Percentiles rank a stretch among this genome's conserved stretches.
phyloP scores from a whole-genome alignment of 2,888 invertebrate genomes.

The Andrena praecox region DNA sequence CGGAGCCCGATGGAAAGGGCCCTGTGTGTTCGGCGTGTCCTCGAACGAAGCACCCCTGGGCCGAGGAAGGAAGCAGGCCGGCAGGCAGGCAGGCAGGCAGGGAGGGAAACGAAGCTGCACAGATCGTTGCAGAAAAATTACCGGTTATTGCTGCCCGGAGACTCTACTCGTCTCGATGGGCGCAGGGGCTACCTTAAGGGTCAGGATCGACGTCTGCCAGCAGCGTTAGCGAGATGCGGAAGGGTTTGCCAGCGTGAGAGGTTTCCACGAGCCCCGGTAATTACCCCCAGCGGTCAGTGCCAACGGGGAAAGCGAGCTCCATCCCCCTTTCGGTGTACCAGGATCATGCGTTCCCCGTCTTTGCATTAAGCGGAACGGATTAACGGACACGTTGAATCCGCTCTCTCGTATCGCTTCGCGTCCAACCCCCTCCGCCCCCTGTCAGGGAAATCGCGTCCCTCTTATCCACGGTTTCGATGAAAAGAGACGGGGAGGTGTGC shows the following conservation, averaged over 20 bases:
- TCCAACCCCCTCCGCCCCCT: conserved; percentile 22
- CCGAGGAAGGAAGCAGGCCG: conserved; percentile 7
- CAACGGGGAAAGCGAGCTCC: conserved; percentile 68
- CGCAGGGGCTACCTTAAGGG: conserved; percentile 62
- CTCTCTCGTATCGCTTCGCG: conserved; percentile 13
- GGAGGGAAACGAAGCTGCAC: conserved; percentile 27
- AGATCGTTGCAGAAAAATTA: conserved; percentile 79
- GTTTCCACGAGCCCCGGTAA: conserved; percentile 80
- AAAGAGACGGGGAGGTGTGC: neutral
- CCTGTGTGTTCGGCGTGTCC: conserved; percentile 43
- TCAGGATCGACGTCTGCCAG: conserved; percentile 49
- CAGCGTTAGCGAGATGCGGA: conserved; percentile 56
- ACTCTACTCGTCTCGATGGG: conserved; percentile 30
- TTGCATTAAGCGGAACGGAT: conserved; percentile 63
- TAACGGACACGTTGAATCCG: conserved; percentile 62
- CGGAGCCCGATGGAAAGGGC: conserved; percentile 53
- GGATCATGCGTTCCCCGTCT: conserved; percentile 52
- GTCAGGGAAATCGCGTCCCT: neutral
- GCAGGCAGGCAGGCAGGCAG: conserved; percentile 14
- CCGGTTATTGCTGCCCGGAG: conserved; percentile 73
- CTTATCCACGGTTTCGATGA: neutral
- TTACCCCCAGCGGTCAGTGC: conserved; percentile 81
- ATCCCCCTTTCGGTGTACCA: conserved; percentile 50
- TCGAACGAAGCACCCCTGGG: conserved; percentile 40
- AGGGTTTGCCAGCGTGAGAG: conserved; percentile 82